Conservation (phyloP, 1,140 invertebrate genomes). For the Hestina assimilis region DNA sequence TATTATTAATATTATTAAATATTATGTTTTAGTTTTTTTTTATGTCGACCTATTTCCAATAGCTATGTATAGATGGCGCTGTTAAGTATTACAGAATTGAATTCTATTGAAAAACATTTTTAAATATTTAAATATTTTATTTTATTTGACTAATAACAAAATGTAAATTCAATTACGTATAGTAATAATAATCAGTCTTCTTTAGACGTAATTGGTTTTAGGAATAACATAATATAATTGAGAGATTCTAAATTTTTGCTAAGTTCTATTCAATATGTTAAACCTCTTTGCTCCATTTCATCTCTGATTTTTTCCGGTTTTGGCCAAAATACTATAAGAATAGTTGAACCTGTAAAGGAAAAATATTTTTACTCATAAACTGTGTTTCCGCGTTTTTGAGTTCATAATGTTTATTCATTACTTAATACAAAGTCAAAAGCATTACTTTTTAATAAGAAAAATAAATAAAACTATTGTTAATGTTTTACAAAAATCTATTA, state of each 20-base stretch:
- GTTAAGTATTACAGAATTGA: constrained; percentile 3
- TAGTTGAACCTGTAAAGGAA: constrained; percentile 47
- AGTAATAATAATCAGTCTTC: constrained; percentile 18
- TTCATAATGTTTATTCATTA: too few species aligned
- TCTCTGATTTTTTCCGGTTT: constrained; percentile 51
- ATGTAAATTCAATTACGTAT: constrained; percentile 11
- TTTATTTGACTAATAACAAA: not conserved
- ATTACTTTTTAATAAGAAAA: too few species aligned
- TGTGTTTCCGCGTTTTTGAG: not conserved
- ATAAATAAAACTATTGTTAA: too few species aligned
- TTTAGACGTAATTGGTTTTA: not conserved
- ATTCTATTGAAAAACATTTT: not conserved
- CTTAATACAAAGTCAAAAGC: too few species aligned
- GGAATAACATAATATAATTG: not conserved
- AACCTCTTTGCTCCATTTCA: constrained; percentile 56
- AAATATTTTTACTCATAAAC: not conserved
- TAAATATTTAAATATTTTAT: not conserved
- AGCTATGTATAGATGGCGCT: not conserved
- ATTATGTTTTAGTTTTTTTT: too few species aligned
- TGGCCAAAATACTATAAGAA: constrained; percentile 65
- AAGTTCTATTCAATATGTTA: constrained; percentile 42
- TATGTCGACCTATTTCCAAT: too few species aligned
- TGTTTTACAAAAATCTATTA: not conserved
- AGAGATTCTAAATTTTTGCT: constrained; percentile 3
- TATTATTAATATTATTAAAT: too few species aligned